Conservation (phyloP, 2,113 vertebrate genomes). For the Petromus typicus region DNA sequence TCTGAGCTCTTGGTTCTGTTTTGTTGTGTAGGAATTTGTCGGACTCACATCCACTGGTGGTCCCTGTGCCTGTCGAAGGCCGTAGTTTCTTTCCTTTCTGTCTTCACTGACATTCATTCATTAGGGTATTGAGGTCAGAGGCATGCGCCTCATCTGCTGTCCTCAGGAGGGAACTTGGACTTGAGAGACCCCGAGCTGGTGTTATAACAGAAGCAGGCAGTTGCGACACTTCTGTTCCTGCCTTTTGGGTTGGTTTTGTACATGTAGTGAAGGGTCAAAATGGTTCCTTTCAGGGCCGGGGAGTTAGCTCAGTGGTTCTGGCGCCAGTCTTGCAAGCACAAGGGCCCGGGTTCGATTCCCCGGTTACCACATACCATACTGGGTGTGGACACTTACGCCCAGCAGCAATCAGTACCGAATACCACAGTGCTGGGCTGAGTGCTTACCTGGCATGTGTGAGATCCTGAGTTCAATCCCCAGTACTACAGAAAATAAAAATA, state of each 20-base stretch:
- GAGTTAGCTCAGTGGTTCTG: too few species aligned
- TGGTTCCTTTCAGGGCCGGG: slow-evolving; percentile 25
- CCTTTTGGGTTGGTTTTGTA: background rate
- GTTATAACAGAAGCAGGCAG: slow-evolving; percentile 26
- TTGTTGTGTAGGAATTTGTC: background rate
- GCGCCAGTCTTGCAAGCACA: too few species aligned
- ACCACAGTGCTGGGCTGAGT: too few species aligned
- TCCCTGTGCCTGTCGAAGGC: background rate
- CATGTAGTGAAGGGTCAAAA: background rate
- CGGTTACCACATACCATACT: too few species aligned
- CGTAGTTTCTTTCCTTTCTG: background rate
- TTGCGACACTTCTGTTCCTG: slow-evolving; percentile 3
- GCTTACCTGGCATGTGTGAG: background rate
- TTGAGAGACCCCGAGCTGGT: slow-evolving; percentile 21
- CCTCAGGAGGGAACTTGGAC: background rate
- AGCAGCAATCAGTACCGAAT: too few species aligned
- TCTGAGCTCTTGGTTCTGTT: background rate
- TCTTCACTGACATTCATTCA: background rate
- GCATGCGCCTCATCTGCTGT: background rate
- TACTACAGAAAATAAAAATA: background rate
- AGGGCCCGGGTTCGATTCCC: too few species aligned
- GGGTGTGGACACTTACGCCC: too few species aligned
- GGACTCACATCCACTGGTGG: background rate
- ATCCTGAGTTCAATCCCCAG: background rate
- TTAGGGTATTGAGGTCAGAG: background rate